Base-by-base conservation (phyloP, 2,888 invertebrate genomes). In the Uropetala carovei region DNA sequence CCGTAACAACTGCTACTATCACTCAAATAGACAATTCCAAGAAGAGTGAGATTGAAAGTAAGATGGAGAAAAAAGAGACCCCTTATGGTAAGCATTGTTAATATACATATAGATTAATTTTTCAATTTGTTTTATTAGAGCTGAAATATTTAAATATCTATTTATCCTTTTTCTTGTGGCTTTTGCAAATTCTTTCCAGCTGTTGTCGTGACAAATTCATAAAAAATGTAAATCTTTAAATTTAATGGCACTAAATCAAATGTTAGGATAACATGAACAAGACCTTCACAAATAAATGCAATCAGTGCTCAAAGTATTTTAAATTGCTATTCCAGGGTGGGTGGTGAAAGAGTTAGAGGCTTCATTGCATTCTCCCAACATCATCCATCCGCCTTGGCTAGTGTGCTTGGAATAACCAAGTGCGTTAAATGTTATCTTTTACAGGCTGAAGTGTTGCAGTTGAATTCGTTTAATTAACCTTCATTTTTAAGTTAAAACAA, bases 21-120 rank as follows among this genome's bases (percentile, higher is more conserved):
- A 95, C 96, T 93, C 75, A 84, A 56, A 43, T 84, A 64, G 64
- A 60, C 22, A n/a, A 18, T 27, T 83, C 92, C 93, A 96, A 96
- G 94, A 94, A 94, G 93, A 95, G 95, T 93, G 96, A 96, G 94
- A 95, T 96, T 93, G 95, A 95, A 93, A 96, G 96, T 94, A 96
- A 96, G 95, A 97, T 98, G 97, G 97, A 97, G 95, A 98, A 97
- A 95, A 98, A 98, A 96, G 98, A 98, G 96, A 98, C 98, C 96
- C 98, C 98, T 96, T 98, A 98, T 97, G 98, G 98, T 98, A 97
- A 97, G 98, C 96, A 95, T 93, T 22, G 57, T 68, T 30, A 30
- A 30, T 30, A 43, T 43, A 58, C 9, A 13, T 18, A 10, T 43
- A n/a, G n/a, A n/a, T n/a, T n/a, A 10, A 75, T 57, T 16, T 22